Base-by-base conservation (phyloP, 2,888 invertebrate genomes). In the Macrosiphum euphorbiae region DNA sequence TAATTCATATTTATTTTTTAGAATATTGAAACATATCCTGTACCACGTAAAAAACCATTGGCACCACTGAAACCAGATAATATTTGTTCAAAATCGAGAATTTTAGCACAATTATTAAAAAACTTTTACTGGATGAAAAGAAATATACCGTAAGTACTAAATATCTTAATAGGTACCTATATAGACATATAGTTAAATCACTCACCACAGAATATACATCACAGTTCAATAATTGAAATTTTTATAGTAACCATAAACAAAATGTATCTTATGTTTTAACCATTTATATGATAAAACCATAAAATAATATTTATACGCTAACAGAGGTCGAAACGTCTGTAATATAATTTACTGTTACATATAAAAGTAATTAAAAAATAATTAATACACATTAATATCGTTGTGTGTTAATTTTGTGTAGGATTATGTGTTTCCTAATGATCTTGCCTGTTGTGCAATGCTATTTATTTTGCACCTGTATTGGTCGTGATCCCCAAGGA, bases 401-500 rank as follows among this genome's bases (percentile, higher is more conserved):
- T 89, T n/a, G 3, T 55, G 11, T 58, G 4, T 26, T 41, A 47
- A 94, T 94, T 35, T 94, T 95, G 26, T 96, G 41, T 95, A 98
- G 98, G 1, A 97, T 98, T 84, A 97, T 99, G 96, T 96, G 97
- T 89, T 99, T 99, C 96, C 97, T 99, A 95, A 97, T 98, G 95
- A 97, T 98, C 20, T 96, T 99, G 90, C 99, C 99, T 0, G 97
- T 98, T 5, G 97, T 98, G 11, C 98, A 99, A 96, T 98, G 98
- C 95, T 96, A 98, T 58, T 96, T 99, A 88, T 99, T 99, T 96
- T 98, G 98, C 95, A 96, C 98, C 88, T 98, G 98, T 47, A 98
- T 98, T 95, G 98, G 98, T n/a, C 98, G 98, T 95, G 98, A 98
- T 95, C 98, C 98, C 0, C 96, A 96, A 16, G 97, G 97, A 41